Evolutionary conservation across 2,113 vertebrate genomes (phyloP).

Genomic region (Brienomyrus brachyistius): DNA sequence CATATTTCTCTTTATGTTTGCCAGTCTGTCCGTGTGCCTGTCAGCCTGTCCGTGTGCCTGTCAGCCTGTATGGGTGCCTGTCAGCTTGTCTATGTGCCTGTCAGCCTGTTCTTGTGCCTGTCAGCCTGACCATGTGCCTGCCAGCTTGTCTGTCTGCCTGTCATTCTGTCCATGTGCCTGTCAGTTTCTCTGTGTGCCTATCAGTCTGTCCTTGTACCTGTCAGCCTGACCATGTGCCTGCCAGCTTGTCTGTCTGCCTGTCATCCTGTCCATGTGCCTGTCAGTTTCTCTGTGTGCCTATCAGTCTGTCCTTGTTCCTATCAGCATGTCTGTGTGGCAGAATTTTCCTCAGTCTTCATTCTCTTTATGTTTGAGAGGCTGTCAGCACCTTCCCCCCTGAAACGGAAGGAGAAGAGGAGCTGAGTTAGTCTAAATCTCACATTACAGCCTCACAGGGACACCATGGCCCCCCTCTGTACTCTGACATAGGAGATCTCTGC

Average conservation of each 20-base stretch:
- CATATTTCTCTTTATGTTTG: neutral
- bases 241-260: neutral
- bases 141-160: neutral
- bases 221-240: neutral
- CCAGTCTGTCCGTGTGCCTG: neutral
- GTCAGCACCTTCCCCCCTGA: slow-evolving; percentile 57
- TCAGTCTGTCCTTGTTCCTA: neutral
- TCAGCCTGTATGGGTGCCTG: neutral
- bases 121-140: neutral
- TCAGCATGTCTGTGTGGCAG: neutral
- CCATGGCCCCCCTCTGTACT: neutral
- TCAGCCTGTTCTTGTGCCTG: neutral
- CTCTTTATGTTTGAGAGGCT: slow-evolving; percentile 64
- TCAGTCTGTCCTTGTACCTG: slow-evolving; percentile 2
- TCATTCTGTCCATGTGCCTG: neutral
- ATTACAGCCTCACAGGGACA: neutral
- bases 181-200: neutral
- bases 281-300: neutral
- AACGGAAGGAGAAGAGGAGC: slow-evolving; percentile 69
- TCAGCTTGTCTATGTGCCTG: neutral
- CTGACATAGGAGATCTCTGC: neutral
- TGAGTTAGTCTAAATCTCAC: slow-evolving; percentile 46
- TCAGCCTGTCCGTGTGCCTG: neutral
- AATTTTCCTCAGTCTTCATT: slow-evolving; percentile 42
- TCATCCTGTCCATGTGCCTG: neutral